Percentiles rank a stretch among this genome's conserved stretches.
phyloP scores from a whole-genome alignment of 2,797 vertebrate species.

The Esox lucius region DNA sequence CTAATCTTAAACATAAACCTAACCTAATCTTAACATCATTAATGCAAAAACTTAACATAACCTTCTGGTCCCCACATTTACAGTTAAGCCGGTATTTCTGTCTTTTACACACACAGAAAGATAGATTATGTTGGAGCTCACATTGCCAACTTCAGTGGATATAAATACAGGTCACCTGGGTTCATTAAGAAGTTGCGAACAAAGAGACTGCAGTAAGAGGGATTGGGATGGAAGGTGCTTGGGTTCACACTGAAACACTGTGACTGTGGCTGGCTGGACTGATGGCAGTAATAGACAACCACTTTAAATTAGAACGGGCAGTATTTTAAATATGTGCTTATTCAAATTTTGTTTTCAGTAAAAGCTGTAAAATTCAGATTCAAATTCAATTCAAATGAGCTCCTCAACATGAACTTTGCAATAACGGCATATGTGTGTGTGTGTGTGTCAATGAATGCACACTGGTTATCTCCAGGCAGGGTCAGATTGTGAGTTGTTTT shows the following conservation, averaged over 20 bases:
- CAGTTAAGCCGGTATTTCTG: no score
- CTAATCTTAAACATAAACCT: no score
- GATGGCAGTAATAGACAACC: background rate
- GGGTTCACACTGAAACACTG: no score
- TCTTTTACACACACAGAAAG: background rate
- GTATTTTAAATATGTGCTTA: background rate
- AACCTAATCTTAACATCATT: no score
- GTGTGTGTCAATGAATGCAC: background rate
- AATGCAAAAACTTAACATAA: no score
- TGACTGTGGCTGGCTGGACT: background rate
- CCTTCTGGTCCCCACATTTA: no score
- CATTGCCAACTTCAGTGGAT: background rate
- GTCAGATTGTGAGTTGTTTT: constrained; percentile 31
- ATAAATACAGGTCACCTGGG: background rate
- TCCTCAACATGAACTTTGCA: background rate
- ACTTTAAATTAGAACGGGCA: background rate
- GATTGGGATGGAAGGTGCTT: no score
- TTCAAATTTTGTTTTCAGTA: background rate
- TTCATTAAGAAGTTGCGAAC: background rate
- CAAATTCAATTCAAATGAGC: background rate
- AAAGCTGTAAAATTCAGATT: background rate
- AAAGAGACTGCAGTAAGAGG: no score
- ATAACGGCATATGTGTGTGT: background rate
- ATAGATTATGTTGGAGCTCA: background rate
- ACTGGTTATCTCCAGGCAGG: constrained; percentile 29